Evolutionary conservation across 2,888 invertebrate species (phyloP), one percentile per base, ranked within the genome.

Genomic region (Scaeva pyrastri): DNA sequence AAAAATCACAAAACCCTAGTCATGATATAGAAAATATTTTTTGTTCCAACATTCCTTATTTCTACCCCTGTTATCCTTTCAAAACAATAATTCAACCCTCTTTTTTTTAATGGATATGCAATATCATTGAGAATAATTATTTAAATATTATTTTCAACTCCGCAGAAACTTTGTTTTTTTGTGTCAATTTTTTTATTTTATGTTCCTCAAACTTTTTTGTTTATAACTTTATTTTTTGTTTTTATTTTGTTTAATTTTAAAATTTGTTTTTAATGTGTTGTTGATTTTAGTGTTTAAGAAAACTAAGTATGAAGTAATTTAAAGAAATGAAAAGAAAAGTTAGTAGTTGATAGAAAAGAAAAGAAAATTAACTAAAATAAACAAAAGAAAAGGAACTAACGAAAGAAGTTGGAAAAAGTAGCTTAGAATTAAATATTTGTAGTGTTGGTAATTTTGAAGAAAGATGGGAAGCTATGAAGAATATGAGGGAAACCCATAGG

Each of bases 221-320:
- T 75, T 48, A 16, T 48, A 21, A 8, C 41, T 58, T 66, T 41
- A 14, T 48, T 58, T 66, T 41, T 72, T 36, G n/a, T 72, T 56
- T 86, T 77, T 64, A 50, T 73, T 77, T 72, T 26, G 16, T 66
- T 55, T 41, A 11, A 52, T 52, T 77, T 52, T 31, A 68, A 52
- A 68, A 73, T 55, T 81, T 79, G 73, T 80, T 79, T 87, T 82
- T 72, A 71, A 60, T 85, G 71, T 78, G 82, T 86, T 86, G 86
- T 86, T 86, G 86, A 78, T 87, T 87, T 87, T 83, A 87, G 72
- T 83, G 72, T 73, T 75, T 79, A 83, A 78, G 79, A 55, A 60
- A 68, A 70, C 19, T 41, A 68, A 60, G 39, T 74, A 58, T 21
- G 48, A 11, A 60, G 1, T 70, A 78, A 78, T 83, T 76, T 74